Percentiles rank a stretch among this genome's conserved stretches.
These are phyloP conservation scores for Mus musculus DNA, from an alignment of 2,113 vertebrate species.

Conservation along the genomic window GRCm39 chr10:34567001-34567500, in stretches of 20 bases:
- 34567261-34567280: too few species aligned
- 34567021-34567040: neutral
- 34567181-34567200: neutral
- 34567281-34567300: neutral
- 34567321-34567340: neutral
- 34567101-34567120: slow-evolving; percentile 1
- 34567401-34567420: slow-evolving; percentile 20
- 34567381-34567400: neutral
- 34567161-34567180: slow-evolving; percentile 1
- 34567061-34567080: neutral
- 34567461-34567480: neutral
- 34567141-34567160: neutral
- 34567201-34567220: neutral
- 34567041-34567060: neutral
- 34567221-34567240: neutral
- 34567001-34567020: neutral
- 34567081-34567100: neutral
- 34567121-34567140: slow-evolving; percentile 25
- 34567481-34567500: neutral
- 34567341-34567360: neutral
- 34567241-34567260: neutral
- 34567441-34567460: neutral
- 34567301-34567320: neutral
- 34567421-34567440: neutral
- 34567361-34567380: neutral